Evolutionary conservation across 2,888 invertebrate genomes (phyloP).

Genomic region (Lapara coniferarum): DNA sequence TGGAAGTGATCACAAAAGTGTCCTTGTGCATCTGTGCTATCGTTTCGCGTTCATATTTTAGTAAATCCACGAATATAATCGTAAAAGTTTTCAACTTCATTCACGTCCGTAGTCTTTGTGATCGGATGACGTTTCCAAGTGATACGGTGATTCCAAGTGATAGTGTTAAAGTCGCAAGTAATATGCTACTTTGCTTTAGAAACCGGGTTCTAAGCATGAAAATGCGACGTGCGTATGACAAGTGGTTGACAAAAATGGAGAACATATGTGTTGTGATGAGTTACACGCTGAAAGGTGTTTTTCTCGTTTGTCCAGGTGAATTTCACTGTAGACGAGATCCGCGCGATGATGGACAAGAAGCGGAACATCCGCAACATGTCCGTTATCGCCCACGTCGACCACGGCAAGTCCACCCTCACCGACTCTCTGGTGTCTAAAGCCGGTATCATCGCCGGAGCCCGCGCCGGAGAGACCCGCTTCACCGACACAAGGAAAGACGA

Average conservation of each 20-base stretch:
- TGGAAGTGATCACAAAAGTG: constrained; percentile 62
- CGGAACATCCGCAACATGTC: constrained; percentile 99
- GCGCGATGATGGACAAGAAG: constrained; percentile 99
- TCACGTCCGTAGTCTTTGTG: constrained; percentile 66
- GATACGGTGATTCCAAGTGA: constrained; percentile 59
- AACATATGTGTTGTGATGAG: constrained; percentile 64
- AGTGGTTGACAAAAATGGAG: constrained; percentile 35
- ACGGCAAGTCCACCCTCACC: constrained; percentile 99
- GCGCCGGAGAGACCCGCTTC: constrained; percentile 99
- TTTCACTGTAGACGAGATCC: constrained; percentile 99
- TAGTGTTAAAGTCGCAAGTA: constrained; percentile 32
- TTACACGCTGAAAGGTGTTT: constrained; percentile 61
- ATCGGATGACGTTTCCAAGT: constrained; percentile 77
- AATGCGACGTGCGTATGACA: constrained; percentile 66
- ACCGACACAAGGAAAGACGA: constrained; percentile 99
- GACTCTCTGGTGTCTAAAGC: constrained; percentile 99
- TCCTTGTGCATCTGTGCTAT: constrained; percentile 52
- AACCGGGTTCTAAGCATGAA: constrained; percentile 30
- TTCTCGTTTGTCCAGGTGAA: constrained; percentile 92
- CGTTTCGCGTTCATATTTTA: constrained; percentile 64
- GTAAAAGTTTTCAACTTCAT: constrained; percentile 48
- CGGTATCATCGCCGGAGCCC: constrained; percentile 99
- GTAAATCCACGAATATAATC: constrained; percentile 46
- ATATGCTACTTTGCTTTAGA: constrained; percentile 11
- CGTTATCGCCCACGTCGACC: constrained; percentile 99